Base-by-base conservation (phyloP, 1,140 invertebrate species). In the Euwallacea fornicatus region DNA sequence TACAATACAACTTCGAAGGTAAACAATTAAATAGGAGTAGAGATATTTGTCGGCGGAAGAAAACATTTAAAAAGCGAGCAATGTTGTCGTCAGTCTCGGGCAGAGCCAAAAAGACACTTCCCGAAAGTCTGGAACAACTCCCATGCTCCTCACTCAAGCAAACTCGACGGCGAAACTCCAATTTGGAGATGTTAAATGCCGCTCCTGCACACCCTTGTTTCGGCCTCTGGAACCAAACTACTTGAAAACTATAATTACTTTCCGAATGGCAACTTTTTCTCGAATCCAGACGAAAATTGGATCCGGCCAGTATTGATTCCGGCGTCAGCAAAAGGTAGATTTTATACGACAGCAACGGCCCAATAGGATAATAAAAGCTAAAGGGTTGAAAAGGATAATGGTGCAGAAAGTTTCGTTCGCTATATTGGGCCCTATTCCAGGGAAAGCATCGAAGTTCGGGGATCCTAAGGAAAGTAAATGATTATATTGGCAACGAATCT, bases 301-400 rank as follows among this genome's bases (percentile, higher is more conserved):
- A 13, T 56, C 11, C 54, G 8, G 11, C 8, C 8, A 15, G 60
- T 62, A 62, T 62, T 62, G 60, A 62, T 62, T 62, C 46, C 42
- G n/a, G 7, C 46, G 46, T 50, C 60, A 43, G 7, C n/a, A 44
- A 44, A 60, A 62, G 60, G 60, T 62, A 62, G 60, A 62, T 62
- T 62, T 62, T 62, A 62, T 62, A 42, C 60, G 60, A 62, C 60
- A 62, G 41, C 43, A 62, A 62, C 63, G 33, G 42, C 63, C 53
- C 63, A 55, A 65, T 53, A 21, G 63, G 63, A 55, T 55, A 65
- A 65, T 65, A 65, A 65, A 65, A 54, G 63, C 63, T 41, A 53
- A 65, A 65, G 63, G 53, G 63, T 41, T 65, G 61, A 54, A 65
- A 65, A 65, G 63, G 63, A 65, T 65, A 65, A 65, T 65, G 63